Evolutionary conservation across 2,888 invertebrate genomes (phyloP), one percentile per base, ranked within the genome.

Genomic region (Neoaliturus tenellus): DNA sequence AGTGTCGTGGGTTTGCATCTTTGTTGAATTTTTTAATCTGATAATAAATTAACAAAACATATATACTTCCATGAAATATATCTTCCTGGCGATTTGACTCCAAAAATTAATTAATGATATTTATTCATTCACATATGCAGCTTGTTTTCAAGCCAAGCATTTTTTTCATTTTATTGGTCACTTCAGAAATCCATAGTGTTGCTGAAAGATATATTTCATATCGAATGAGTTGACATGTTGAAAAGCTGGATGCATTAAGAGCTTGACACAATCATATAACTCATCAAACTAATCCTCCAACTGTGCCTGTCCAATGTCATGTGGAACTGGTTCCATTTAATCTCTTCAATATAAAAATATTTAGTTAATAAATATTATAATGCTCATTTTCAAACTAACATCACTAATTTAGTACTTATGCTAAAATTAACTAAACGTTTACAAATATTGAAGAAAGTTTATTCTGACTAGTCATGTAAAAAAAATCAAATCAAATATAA

Each of bases 1-100:
- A 78, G 78, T 78, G 55, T 55, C 48, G 23, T 51, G 14, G 14
- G 33, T 78, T 78, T 78, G 78, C 78, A 78, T 78, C 78, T 20
- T 3, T 71, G 35, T 71, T 41, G 41, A 39, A 67, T 39, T 71
- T 39, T 71, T 71, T 67, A 6, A 3, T 31, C n/a, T 67, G 14
- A 5, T 67, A 71, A 71, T 8, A 28, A 62, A 31, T 62, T 14
- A 62, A 1, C 23, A 23, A 2, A 14, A 62, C 14, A 8, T 62
- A 28, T 31, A 20, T 31, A 3, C 51, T 28, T 28, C 0, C 31
- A 28, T 62, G 62, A 62, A 62, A 62, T 62, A 62, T 62, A 62
- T 62, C 62, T 62, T 62, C 31, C n/a, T n/a, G n/a, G n/a, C n/a
- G n/a, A n/a, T n/a, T n/a, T n/a, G n/a, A n/a, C n/a, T 23, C 23